Conservation (phyloP, 2,797 vertebrate genomes). For the Ispidina picta region DNA sequence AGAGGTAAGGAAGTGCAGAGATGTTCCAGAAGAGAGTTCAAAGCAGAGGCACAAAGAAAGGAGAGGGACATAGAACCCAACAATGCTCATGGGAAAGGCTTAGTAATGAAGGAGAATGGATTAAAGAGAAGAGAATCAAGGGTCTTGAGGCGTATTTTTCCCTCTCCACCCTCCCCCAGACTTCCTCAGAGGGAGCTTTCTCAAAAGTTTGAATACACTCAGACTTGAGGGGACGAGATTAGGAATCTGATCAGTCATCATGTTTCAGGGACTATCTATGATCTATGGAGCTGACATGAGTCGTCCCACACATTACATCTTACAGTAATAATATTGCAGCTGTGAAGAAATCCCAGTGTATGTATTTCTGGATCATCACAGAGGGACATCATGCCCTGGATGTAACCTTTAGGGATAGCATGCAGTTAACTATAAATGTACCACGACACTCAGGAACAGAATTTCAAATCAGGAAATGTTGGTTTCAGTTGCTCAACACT, state of each 20-base stretch:
- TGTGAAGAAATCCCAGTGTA: slow-evolving; percentile 20
- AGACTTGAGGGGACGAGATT: background rate
- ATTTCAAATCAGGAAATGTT: background rate
- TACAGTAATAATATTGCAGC: slow-evolving; percentile 35
- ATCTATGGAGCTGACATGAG: slow-evolving; percentile 3
- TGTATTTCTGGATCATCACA: slow-evolving; percentile 17
- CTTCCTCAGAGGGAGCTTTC: background rate
- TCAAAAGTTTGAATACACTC: background rate
- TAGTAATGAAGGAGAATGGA: background rate
- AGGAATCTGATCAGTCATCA: background rate
- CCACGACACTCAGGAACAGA: background rate
- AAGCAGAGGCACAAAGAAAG: background rate
- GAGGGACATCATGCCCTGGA: background rate
- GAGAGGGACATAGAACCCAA: background rate
- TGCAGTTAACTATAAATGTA: background rate
- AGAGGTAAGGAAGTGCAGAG: background rate
- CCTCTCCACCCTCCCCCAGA: background rate
- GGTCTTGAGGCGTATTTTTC: background rate
- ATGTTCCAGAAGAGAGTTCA: background rate
- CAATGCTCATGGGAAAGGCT: background rate
- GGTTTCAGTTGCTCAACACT: background rate
- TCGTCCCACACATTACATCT: background rate
- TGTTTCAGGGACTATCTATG: background rate
- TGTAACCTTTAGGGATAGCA: background rate
- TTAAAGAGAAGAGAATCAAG: background rate